These are phyloP conservation scores for Anhinga anhinga DNA, from an alignment of 2,113 vertebrate species.

Conservation along the genomic window DNA sequence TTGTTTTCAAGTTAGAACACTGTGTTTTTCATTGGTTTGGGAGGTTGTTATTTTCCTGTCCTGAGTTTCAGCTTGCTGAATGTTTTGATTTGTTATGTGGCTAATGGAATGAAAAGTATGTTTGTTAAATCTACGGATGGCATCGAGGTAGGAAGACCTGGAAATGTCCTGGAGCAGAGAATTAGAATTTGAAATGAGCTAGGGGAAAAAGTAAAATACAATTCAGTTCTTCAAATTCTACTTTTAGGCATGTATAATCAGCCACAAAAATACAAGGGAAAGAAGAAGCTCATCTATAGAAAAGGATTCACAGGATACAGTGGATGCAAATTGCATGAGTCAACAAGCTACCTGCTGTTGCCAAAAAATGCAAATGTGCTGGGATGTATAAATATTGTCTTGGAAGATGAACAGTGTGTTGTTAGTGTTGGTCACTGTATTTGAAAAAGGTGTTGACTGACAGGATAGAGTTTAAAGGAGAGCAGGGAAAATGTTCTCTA, in stretches of 20 bases:
- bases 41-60: background rate
- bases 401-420: background rate
- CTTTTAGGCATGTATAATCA: background rate
- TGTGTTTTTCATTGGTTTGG: background rate
- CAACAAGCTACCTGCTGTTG: background rate
- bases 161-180: background rate
- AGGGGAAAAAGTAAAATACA: background rate
- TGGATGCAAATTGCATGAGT: background rate
- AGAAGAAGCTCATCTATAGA: background rate
- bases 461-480: background rate
- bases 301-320: background rate
- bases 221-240: background rate
- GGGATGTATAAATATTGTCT: background rate
- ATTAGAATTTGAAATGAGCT: background rate
- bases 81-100: background rate
- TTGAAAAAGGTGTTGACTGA: background rate
- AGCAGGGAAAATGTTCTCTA: background rate
- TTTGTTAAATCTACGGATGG: background rate
- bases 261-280: background rate
- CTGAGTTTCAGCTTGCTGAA: background rate
- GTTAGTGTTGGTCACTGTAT: background rate
- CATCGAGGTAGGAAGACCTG: background rate
- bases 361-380: background rate
- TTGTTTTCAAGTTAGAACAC: background rate
- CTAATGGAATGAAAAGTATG: background rate